These are phyloP conservation scores for Brachionus koreanus DNA, from an alignment of 1,140 invertebrate species.

Conservation along the genomic window DNA sequence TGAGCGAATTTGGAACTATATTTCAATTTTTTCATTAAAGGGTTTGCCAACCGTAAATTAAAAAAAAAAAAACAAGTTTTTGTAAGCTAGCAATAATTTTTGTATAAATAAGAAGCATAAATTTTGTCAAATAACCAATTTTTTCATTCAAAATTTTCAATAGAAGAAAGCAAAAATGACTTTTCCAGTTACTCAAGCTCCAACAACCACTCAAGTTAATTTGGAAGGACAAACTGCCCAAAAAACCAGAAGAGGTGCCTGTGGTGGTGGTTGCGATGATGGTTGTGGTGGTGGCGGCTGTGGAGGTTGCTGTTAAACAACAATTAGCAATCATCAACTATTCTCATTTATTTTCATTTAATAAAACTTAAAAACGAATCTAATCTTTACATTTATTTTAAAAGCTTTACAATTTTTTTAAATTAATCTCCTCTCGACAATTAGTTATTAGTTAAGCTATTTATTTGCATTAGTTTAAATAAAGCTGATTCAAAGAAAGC, in stretches of 20 bases:
- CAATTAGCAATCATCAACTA: no score
- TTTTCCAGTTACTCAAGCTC: conserved; percentile 28
- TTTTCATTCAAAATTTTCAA: neutral
- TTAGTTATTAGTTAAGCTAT: no score
- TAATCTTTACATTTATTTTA: no score
- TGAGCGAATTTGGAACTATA: neutral
- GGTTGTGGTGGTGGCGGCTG: neutral
- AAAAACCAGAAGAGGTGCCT: neutral
- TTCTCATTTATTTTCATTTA: no score
- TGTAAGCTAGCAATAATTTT: neutral
- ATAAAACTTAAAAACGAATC: no score
- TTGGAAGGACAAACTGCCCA: neutral
- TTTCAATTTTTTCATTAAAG: neutral
- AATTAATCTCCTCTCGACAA: no score
- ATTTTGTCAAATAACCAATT: neutral
- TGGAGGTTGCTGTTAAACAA: no score
- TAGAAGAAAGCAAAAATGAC: neutral
- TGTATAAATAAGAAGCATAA: neutral
- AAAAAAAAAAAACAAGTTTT: neutral
- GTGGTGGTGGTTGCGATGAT: neutral
- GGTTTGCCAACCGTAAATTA: neutral
- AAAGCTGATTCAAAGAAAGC: no score
- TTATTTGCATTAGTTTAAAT: no score
- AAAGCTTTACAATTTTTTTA: no score
- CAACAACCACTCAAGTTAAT: conserved; percentile 1